Base-by-base conservation (phyloP, 2,888 invertebrate genomes). In the Lasioglossum oenotherae region DNA sequence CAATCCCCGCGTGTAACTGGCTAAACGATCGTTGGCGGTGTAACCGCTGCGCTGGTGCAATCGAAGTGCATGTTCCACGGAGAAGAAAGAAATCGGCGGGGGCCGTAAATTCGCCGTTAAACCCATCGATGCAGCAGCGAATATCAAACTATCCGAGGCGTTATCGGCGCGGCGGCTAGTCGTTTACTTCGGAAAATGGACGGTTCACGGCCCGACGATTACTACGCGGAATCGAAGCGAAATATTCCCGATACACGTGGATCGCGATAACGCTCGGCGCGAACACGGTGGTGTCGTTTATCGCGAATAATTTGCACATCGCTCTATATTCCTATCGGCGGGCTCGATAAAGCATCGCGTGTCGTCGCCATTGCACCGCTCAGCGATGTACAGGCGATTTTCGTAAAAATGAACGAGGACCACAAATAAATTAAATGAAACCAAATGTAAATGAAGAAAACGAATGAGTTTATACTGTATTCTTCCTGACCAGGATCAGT, bases 61-160 rank as follows among this genome's bases (percentile, higher is more conserved):
- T 67, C 67, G 19, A 67, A 16, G 35, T 2, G 35, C 31, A 35
- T 16, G 67, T 35, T 6, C 5, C 31, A 27, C 23, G 53, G 4
- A 64, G 46, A 41, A 41, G 14, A 73, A 67, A 31, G 23, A 72
- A 75, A 41, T 23, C 64, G 53, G 23, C 19, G 6, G 27, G n/a
- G 76, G 46, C 72, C 75, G 49, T 73, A 76, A 83, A 80, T 72
- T 80, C n/a, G 41, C 19, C 71, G 75, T 78, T 44, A 44, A 74
- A 67, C 35, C 14, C 10, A 10, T 74, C 27, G 16, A 78, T 44
- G 35, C 53, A 31, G 10, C 23, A 64, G 35, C 10, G n/a, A n/a
- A 35, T 10, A 81, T 60, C 60, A 27, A 44, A 60, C n/a, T 14
- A 60, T 27, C 60, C 27, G 60, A 27, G 14, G 27, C 60, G 60